Conservation (phyloP, 2,797 vertebrate species). For the Poeciliopsis gracilis region DNA sequence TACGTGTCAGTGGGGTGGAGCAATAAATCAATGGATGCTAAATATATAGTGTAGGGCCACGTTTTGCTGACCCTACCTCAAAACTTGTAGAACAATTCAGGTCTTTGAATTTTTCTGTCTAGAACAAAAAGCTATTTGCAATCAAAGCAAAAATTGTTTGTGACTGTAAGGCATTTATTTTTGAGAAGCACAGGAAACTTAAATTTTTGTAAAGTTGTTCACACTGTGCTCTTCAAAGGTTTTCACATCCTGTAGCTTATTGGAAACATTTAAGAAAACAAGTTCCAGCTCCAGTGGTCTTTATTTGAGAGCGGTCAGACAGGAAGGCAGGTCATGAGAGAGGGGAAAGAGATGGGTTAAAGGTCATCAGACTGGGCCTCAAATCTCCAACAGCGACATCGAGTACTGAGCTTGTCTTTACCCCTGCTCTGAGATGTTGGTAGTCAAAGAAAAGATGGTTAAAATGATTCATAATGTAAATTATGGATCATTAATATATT, state of each 20-base stretch:
- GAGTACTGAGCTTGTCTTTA: too few species aligned
- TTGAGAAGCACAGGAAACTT: background rate
- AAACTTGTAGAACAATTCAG: background rate
- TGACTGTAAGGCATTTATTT: background rate
- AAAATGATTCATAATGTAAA: background rate
- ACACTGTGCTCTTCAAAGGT: background rate
- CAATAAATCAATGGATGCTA: background rate
- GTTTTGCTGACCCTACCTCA: background rate
- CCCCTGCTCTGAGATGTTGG: background rate
- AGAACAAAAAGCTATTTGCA: background rate
- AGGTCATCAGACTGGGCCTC: too few species aligned
- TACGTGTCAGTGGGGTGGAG: background rate
- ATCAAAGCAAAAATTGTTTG: background rate
- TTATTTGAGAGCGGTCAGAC: too few species aligned
- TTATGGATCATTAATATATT: background rate
- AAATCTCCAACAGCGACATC: too few species aligned
- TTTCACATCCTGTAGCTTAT: background rate
- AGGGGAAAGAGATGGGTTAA: too few species aligned
- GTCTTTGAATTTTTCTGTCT: background rate
- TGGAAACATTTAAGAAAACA: background rate
- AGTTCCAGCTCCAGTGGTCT: too few species aligned
- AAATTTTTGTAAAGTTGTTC: background rate
- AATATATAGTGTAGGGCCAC: background rate
- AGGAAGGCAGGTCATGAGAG: too few species aligned
- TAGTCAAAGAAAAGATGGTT: background rate